Conservation (phyloP, 2,113 vertebrate species). For the Ptyas mucosa region DNA sequence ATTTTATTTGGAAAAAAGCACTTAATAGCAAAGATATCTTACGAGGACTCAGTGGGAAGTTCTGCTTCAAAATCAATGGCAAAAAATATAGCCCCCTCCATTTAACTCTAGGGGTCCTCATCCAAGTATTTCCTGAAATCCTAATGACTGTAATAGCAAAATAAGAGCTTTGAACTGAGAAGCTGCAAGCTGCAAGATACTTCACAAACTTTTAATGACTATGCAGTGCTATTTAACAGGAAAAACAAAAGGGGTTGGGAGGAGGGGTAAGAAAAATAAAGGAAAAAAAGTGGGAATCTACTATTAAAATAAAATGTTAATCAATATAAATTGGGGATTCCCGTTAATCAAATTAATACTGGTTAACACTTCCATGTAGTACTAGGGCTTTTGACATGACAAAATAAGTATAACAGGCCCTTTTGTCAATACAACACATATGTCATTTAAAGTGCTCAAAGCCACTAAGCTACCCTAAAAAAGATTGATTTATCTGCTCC, state of each 20-base stretch:
- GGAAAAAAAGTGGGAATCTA: conserved; percentile 33
- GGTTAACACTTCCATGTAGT: conserved; percentile 57
- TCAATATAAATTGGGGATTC: conserved; percentile 46
- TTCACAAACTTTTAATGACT: conserved; percentile 45
- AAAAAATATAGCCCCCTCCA: background rate
- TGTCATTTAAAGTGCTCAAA: conserved; percentile 70
- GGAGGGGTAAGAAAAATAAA: conserved; percentile 5
- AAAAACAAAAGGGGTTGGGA: background rate
- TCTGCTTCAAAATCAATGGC: background rate
- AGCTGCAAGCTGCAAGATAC: conserved; percentile 24
- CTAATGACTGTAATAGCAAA: conserved; percentile 48
- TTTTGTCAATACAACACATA: conserved; percentile 63
- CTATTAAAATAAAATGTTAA: conserved; percentile 41
- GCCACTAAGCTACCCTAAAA: conserved; percentile 78
- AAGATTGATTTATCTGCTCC: conserved; percentile 87
- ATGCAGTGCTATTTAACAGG: conserved; percentile 6
- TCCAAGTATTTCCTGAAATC: conserved; percentile 29
- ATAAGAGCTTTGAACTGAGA: conserved; percentile 51
- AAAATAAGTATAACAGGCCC: conserved; percentile 55
- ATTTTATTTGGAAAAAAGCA: conserved; percentile 10
- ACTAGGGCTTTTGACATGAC: conserved; percentile 61
- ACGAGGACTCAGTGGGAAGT: conserved; percentile 12
- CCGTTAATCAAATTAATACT: conserved; percentile 50
- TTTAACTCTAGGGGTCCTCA: conserved; percentile 31
- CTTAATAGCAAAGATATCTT: conserved; percentile 1